These are phyloP conservation scores for Ceraclea dissimilis DNA, from an alignment of 2,888 invertebrate species.

Conservation along the genomic window DNA sequence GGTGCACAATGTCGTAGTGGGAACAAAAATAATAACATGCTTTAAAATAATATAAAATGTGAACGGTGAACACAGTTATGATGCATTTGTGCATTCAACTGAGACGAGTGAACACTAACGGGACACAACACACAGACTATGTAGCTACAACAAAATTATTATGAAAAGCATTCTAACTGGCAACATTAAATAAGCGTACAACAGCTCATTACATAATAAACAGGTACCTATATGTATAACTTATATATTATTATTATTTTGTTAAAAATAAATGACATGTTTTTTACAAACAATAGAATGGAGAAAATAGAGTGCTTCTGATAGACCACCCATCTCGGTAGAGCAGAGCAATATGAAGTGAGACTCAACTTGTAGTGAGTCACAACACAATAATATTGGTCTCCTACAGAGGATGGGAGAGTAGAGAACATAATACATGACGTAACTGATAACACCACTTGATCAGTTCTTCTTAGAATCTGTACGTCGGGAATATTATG, in stretches of 20 bases:
- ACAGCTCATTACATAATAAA: not conserved
- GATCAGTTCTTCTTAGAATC: conserved; percentile 9
- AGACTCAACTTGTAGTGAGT: conserved; percentile 13
- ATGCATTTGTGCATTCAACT: too few species aligned
- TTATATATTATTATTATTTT: too few species aligned
- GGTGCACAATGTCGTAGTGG: too few species aligned
- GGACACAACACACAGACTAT: too few species aligned
- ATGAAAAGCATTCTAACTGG: conserved; percentile 3
- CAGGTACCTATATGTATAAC: not conserved
- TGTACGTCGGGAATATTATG: conserved; percentile 1
- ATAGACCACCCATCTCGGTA: conserved; percentile 23
- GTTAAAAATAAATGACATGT: too few species aligned
- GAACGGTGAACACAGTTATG: too few species aligned
- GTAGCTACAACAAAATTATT: not conserved
- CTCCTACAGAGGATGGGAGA: conserved; percentile 39
- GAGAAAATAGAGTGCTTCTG: conserved; percentile 27
- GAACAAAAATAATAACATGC: too few species aligned
- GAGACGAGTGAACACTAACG: too few species aligned
- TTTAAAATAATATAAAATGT: too few species aligned
- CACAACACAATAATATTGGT: conserved; percentile 29
- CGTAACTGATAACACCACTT: conserved; percentile 41
- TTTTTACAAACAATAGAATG: conserved; percentile 1
- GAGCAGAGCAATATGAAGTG: not conserved
- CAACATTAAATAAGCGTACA: conserved; percentile 2
- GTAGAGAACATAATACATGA: conserved; percentile 54